These are phyloP conservation scores for Podabrus alpinus DNA, from an alignment of 2,888 invertebrate genomes.

Conservation along the genomic window DNA sequence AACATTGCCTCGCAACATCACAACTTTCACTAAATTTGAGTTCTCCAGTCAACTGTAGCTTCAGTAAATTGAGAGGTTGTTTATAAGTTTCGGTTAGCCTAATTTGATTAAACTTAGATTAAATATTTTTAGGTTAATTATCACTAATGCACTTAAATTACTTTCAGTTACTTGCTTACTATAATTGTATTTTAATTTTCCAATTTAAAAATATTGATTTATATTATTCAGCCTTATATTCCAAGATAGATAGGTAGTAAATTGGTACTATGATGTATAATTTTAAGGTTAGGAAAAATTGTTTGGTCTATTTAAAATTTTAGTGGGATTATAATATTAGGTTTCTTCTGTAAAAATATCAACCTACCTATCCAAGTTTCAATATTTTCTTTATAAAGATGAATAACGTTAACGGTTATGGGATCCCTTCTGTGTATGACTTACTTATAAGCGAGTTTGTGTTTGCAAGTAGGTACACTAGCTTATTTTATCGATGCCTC, in stretches of 20 bases:
- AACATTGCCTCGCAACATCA: no score
- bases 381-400: not conserved
- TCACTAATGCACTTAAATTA: not conserved
- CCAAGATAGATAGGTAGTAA: no score
- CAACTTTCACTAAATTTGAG: no score
- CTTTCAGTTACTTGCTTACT: not conserved
- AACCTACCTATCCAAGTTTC: not conserved
- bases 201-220: no score
- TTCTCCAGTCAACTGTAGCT: not conserved
- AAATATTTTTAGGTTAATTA: not conserved
- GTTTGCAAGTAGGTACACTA: conserved; percentile 22
- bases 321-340: not conserved
- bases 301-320: not conserved
- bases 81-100: not conserved
- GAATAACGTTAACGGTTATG: conserved; percentile 14
- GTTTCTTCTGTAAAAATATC: not conserved
- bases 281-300: no score
- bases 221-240: no score
- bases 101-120: not conserved
- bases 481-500: conserved; percentile 25
- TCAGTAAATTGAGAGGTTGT: not conserved
- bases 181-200: no score
- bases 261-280: no score
- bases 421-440: conserved; percentile 11
- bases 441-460: conserved; percentile 24